These are phyloP conservation scores for Acanthisitta chloris DNA, from an alignment of 2,113 vertebrate genomes.

Conservation along the genomic window DNA sequence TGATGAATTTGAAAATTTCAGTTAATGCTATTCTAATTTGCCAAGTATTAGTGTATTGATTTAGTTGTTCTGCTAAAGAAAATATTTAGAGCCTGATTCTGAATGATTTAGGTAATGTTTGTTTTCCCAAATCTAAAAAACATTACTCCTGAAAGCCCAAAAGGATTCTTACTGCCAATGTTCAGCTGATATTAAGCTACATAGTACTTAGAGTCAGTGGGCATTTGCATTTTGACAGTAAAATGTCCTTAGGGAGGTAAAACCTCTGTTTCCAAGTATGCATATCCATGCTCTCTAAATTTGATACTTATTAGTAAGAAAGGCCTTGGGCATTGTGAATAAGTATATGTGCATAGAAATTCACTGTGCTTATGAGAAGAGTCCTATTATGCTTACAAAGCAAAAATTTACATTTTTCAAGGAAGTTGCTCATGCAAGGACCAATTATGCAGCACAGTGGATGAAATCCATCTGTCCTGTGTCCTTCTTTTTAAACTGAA, in stretches of 20 bases:
- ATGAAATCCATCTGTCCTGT: background rate
- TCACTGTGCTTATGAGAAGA: background rate
- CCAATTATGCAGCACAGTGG: background rate
- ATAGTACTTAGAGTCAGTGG: background rate
- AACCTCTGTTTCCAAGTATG: background rate
- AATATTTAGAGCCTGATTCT: background rate
- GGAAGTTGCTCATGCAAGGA: background rate
- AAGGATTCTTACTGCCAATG: background rate
- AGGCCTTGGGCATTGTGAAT: background rate
- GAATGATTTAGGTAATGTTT: background rate
- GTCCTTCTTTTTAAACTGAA: background rate
- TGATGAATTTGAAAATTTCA: background rate
- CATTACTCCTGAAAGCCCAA: background rate
- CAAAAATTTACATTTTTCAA: slow-evolving; percentile 15
- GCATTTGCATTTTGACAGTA: background rate
- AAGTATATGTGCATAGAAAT: background rate
- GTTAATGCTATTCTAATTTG: background rate
- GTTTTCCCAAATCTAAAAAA: background rate
- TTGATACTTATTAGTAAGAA: background rate
- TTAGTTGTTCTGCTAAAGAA: background rate
- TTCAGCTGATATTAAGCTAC: background rate
- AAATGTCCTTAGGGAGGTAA: background rate
- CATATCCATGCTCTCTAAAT: background rate
- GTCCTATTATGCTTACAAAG: background rate
- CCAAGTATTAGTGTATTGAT: background rate